Conservation (phyloP, 1,140 invertebrate genomes). For the Eriosoma lanigerum region DNA sequence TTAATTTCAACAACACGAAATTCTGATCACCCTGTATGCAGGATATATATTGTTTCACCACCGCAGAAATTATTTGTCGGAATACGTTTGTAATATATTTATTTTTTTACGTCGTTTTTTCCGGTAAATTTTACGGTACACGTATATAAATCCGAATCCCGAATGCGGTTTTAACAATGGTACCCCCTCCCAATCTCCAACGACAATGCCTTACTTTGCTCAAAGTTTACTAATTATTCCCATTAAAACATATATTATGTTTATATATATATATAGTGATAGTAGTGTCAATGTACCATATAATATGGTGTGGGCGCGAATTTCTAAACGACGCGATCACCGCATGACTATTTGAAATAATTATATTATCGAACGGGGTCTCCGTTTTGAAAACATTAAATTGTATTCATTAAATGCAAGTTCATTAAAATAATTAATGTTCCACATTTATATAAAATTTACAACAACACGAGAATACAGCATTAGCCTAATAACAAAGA, state of each 20-base stretch:
- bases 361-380: background rate
- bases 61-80: conserved; percentile 17
- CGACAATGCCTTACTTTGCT: background rate
- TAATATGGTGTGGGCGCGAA: too few species aligned
- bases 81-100: background rate
- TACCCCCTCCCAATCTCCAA: too few species aligned
- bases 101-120: background rate
- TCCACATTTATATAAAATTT: background rate
- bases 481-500: conserved; percentile 32
- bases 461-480: conserved; percentile 3
- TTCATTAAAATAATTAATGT: conserved; percentile 29
- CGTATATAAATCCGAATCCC: too few species aligned
- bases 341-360: background rate
- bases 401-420: background rate
- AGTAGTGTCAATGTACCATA: too few species aligned
- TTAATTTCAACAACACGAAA: too few species aligned
- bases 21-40: too few species aligned
- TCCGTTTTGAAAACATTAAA: background rate
- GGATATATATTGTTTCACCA: too few species aligned
- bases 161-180: background rate
- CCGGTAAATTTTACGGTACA: background rate
- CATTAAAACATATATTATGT: background rate
- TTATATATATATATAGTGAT: too few species aligned
- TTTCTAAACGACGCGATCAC: background rate
- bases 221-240: conserved; percentile 16